A percentile compares a stretch with the other conserved stretches of the same genome.
phyloP scores from a whole-genome alignment of 2,888 invertebrate genomes.

The Strigamia maritima region DNA sequence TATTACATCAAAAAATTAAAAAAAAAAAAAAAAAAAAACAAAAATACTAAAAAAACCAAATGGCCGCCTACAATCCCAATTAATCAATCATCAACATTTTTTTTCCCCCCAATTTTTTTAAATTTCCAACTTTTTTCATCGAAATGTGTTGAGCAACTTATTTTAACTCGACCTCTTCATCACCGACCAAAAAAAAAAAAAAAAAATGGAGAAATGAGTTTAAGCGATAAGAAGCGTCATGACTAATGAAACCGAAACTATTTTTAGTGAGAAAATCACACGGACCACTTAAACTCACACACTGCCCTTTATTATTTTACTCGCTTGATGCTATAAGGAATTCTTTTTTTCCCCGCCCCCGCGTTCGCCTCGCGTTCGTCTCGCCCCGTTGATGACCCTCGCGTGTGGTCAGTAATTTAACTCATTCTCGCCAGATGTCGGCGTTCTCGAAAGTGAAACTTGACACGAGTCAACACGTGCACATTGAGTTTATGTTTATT shows the following conservation, averaged over 20 bases:
- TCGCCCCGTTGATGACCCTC: not conserved
- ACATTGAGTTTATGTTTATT: not conserved
- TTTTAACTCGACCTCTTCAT: not conserved
- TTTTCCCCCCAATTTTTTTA: not conserved
- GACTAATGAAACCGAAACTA: not conserved
- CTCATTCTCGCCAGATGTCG: not conserved
- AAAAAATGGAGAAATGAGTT: not conserved
- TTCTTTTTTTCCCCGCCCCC: not conserved
- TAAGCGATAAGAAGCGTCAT: not conserved
- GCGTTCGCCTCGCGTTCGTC: not conserved
- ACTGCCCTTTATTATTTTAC: not conserved
- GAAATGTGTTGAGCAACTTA: not conserved
- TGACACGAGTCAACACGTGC: not conserved
- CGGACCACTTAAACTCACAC: not conserved
- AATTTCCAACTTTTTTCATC: not conserved
- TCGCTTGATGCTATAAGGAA: not conserved
- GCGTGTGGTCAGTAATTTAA: not conserved
- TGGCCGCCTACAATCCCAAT: too few relatives aligned
- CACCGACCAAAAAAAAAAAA: too few relatives aligned
- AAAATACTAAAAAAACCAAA: too few relatives aligned
- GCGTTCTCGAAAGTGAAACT: not conserved
- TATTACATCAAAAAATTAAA: too few relatives aligned
- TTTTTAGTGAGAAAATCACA: not conserved
- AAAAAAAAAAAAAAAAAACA: too few relatives aligned
- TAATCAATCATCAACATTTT: not conserved